Evolutionary conservation across 1,140 invertebrate species (phyloP).

Genomic region (Calephelis virginiensis): DNA sequence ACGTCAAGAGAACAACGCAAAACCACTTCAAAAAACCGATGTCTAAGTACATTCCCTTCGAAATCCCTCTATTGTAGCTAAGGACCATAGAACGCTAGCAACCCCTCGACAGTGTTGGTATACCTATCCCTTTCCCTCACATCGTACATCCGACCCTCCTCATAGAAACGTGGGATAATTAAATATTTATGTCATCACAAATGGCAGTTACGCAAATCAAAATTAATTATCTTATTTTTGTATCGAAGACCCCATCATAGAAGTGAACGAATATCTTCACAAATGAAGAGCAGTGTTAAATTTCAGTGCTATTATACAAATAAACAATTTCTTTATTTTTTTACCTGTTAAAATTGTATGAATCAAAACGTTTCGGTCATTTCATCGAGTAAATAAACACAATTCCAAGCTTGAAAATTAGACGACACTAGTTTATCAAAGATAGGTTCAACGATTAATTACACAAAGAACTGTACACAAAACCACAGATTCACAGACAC

Average conservation of each 20-base stretch:
- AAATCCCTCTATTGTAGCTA: constrained; percentile 59
- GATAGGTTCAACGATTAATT: not conserved
- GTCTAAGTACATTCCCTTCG: constrained; percentile 53
- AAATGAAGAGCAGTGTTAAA: not conserved
- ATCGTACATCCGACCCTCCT: constrained; percentile 49
- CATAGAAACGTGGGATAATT: constrained; percentile 69
- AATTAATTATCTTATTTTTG: constrained; percentile 30
- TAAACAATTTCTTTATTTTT: too few relatives aligned
- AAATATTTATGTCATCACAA: constrained; percentile 73
- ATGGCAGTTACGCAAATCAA: constrained; percentile 38
- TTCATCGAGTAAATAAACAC: constrained; percentile 3
- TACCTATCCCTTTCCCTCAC: constrained; percentile 53
- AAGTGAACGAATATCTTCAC: not conserved
- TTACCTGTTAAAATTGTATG: constrained; percentile 2
- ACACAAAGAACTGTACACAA: not conserved
- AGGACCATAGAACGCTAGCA: constrained; percentile 51
- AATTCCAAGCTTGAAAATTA: constrained; percentile 6
- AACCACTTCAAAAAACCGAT: constrained; percentile 26
- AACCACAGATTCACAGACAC: constrained; percentile 2
- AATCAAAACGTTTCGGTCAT: constrained; percentile 8
- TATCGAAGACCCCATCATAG: not conserved
- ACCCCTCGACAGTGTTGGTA: constrained; percentile 54
- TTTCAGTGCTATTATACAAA: not conserved
- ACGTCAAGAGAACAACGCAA: constrained; percentile 19
- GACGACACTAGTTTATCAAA: constrained; percentile 18